A percentile compares a stretch with the other conserved stretches of the same genome.
phyloP scores from a whole-genome alignment of 2,888 invertebrate species.

The Plemyria rubiginata region DNA sequence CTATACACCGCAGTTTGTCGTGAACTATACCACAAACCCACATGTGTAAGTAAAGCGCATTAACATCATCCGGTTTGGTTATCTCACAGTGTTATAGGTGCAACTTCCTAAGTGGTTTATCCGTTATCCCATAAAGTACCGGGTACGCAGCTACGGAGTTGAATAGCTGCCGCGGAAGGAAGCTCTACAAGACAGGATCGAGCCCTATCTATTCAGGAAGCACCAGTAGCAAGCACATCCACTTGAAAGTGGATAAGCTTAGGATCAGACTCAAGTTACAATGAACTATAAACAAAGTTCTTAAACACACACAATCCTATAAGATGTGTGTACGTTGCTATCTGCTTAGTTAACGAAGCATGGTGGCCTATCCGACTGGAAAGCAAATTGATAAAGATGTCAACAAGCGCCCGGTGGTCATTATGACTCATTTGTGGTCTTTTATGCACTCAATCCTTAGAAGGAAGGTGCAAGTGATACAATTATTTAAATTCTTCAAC shows the following conservation, averaged over 20 bases:
- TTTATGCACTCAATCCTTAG: constrained; percentile 25
- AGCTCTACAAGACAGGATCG: constrained; percentile 72
- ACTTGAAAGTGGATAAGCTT: constrained; percentile 68
- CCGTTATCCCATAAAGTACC: constrained; percentile 60
- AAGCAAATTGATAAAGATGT: constrained; percentile 45
- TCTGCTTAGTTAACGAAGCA: constrained; percentile 42
- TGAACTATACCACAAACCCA: constrained; percentile 42
- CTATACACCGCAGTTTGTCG: constrained; percentile 30
- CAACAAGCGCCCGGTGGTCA: constrained; percentile 40
- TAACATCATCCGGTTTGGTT: constrained; percentile 40
- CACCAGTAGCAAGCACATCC: constrained; percentile 61
- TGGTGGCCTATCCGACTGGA: constrained; percentile 59
- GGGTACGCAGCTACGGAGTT: constrained; percentile 40
- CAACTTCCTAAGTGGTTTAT: constrained; percentile 73
- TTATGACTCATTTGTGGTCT: constrained; percentile 43
- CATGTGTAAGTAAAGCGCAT: constrained; percentile 40
- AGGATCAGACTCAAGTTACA: constrained; percentile 65
- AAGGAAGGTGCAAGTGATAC: constrained; percentile 10
- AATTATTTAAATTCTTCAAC: constrained; percentile 3
- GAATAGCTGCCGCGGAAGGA: constrained; percentile 71
- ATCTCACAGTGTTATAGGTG: constrained; percentile 49
- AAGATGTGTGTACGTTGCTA: constrained; percentile 26
- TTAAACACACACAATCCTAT: constrained; percentile 28
- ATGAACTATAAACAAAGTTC: constrained; percentile 54
- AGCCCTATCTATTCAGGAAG: constrained; percentile 77